phyloP scores from a whole-genome alignment of 2,888 invertebrate species.

The Chloroclystis v-ata region DNA sequence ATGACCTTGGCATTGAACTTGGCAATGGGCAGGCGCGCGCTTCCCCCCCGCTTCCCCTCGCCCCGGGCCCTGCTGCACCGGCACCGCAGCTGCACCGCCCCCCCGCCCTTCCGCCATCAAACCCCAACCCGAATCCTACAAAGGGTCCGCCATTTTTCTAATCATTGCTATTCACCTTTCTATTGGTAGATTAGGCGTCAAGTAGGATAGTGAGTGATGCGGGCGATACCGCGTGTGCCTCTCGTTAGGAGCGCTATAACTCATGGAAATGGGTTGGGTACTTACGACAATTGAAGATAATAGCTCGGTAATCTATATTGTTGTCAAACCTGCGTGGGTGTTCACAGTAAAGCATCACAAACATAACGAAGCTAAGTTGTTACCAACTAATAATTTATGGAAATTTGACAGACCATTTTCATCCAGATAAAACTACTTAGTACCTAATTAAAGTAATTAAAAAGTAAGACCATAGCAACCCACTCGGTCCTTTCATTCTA shows the following conservation, averaged over 20 bases:
- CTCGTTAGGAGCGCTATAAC: conserved; percentile 3
- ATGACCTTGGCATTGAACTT: conserved; percentile 91
- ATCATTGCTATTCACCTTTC: conserved; percentile 38
- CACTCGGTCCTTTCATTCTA: background rate
- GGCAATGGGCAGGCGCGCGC: conserved; percentile 78
- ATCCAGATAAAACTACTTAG: too few species aligned
- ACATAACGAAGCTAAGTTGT: background rate
- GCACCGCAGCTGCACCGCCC: conserved; percentile 65
- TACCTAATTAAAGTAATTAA: background rate
- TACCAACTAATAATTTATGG: too few species aligned
- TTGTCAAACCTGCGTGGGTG: background rate
- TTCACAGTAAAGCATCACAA: background rate
- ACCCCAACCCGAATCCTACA: conserved; percentile 34
- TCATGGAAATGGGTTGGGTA: conserved; percentile 1
- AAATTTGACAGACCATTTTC: too few species aligned
- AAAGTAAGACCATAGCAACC: too few species aligned
- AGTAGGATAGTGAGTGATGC: background rate
- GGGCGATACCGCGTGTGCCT: conserved; percentile 2
- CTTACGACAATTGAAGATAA: conserved; percentile 2
- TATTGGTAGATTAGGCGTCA: conserved; percentile 30
- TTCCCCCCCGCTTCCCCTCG: conserved; percentile 2
- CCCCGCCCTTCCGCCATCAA: conserved; percentile 55
- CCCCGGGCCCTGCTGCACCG: conserved; percentile 56
- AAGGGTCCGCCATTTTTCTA: conserved; percentile 25
- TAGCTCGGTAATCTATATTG: background rate